Conservation (phyloP, 1,140 invertebrate species). For the Cydia fagiglandana region DNA sequence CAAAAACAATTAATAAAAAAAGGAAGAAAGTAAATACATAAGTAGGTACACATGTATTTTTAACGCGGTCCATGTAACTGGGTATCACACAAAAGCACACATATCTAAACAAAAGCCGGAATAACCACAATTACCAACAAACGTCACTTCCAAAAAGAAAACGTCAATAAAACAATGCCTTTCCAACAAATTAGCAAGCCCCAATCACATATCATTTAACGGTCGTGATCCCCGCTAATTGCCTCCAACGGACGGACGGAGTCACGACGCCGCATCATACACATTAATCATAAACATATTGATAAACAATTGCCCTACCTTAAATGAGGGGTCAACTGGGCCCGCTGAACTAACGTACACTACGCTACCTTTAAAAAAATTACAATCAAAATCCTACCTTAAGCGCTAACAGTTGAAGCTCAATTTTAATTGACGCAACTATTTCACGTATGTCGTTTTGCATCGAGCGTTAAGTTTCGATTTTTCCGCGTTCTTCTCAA, state of each 20-base stretch:
- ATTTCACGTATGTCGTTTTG: constrained; percentile 35
- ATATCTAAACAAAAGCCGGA: neutral
- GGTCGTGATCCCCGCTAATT: constrained; percentile 72
- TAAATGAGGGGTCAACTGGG: constrained; percentile 71
- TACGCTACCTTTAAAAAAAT: constrained; percentile 32
- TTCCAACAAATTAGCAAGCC: constrained; percentile 62
- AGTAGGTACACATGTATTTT: too few species aligned
- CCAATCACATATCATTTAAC: constrained; percentile 71
- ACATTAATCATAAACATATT: constrained; percentile 73
- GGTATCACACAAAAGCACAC: too few species aligned
- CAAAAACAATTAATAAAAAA: too few species aligned
- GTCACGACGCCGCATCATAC: constrained; percentile 58
- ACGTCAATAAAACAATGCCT: constrained; percentile 30
- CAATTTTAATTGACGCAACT: constrained; percentile 32
- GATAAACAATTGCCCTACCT: constrained; percentile 76
- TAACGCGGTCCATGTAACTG: too few species aligned
- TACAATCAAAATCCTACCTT: constrained; percentile 38
- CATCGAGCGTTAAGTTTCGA: constrained; percentile 27
- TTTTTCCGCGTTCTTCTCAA: constrained; percentile 42
- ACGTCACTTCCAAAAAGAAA: neutral
- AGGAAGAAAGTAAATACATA: too few species aligned
- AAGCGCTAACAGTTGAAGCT: neutral
- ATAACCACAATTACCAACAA: neutral
- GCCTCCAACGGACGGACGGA: constrained; percentile 48
- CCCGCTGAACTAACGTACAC: constrained; percentile 37